A percentile compares a stretch with the other conserved stretches of the same genome.
Evolutionary conservation across 2,113 vertebrate species (phyloP).

Genomic region (Noctilio leporinus): DNA sequence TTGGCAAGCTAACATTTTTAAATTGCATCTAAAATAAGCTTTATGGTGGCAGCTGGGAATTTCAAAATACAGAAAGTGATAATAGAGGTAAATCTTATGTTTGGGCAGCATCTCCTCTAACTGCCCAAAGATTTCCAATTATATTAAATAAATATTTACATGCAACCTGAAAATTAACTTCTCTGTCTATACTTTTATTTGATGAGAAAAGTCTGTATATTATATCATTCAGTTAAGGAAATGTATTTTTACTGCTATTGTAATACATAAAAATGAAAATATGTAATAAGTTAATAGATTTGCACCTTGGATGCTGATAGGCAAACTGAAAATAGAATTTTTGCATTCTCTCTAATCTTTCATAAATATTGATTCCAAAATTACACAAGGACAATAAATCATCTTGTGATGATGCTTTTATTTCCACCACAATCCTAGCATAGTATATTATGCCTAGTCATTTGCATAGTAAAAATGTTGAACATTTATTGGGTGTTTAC

Average conservation of each 20-base stretch:
- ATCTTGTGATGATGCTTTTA: background rate
- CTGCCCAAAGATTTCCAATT: conserved; percentile 25
- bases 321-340: background rate
- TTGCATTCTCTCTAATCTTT: background rate
- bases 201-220: background rate
- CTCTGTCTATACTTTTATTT: background rate
- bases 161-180: conserved; percentile 15
- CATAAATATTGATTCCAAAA: background rate
- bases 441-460: background rate
- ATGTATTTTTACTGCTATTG: background rate
- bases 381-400: background rate
- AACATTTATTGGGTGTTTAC: background rate
- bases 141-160: conserved; percentile 44
- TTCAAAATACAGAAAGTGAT: conserved; percentile 2
- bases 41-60: background rate
- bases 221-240: background rate
- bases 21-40: background rate
- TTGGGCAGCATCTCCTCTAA: background rate
- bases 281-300: background rate
- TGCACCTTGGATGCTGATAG: background rate
- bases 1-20: conserved; percentile 4
- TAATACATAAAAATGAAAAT: conserved; percentile 6
- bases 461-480: background rate
- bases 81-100: background rate
- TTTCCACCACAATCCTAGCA: background rate